phyloP scores from a whole-genome alignment of 2,113 vertebrate genomes.

The Epinephelus lanceolatus region DNA sequence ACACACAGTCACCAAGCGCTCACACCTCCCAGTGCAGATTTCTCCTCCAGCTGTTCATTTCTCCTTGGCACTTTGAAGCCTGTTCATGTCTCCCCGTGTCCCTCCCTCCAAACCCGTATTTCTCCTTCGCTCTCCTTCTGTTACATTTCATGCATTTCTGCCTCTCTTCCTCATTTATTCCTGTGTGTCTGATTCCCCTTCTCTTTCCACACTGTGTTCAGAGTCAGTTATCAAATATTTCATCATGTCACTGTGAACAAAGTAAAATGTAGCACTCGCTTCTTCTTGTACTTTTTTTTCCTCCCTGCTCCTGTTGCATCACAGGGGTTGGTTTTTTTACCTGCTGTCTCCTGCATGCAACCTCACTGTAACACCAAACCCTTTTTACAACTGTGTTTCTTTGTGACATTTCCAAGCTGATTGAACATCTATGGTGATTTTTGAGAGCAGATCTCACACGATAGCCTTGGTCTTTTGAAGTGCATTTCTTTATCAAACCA shows the following conservation, averaged over 20 bases:
- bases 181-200: slow-evolving; percentile 42
- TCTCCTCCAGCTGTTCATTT: slow-evolving; percentile 82
- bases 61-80: slow-evolving; percentile 81
- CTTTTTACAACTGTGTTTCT: slow-evolving; percentile 28
- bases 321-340: slow-evolving; percentile 54
- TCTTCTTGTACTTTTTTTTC: slow-evolving; percentile 51
- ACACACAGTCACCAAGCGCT: slow-evolving; percentile 20
- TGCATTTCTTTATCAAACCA: slow-evolving; percentile 34
- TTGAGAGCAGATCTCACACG: slow-evolving; percentile 10
- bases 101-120: slow-evolving; percentile 66
- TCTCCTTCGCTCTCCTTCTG: slow-evolving; percentile 68
- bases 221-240: slow-evolving; percentile 75
- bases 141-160: slow-evolving; percentile 66
- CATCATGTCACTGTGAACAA: slow-evolving; percentile 77
- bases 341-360: slow-evolving; percentile 66
- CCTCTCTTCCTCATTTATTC: slow-evolving; percentile 53
- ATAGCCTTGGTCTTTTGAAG: slow-evolving; percentile 38
- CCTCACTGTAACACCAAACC: slow-evolving; percentile 62
- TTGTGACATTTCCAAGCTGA: slow-evolving; percentile 27
- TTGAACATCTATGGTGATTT: slow-evolving; percentile 29
- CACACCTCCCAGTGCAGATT: slow-evolving; percentile 66
- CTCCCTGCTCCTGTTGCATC: slow-evolving; percentile 72
- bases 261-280: slow-evolving; percentile 64
- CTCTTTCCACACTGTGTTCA: slow-evolving; percentile 41
- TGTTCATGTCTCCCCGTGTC: slow-evolving; percentile 66